These are phyloP conservation scores for Isichthys henryi DNA, from an alignment of 2,113 vertebrate genomes.

Conservation along the genomic window DNA sequence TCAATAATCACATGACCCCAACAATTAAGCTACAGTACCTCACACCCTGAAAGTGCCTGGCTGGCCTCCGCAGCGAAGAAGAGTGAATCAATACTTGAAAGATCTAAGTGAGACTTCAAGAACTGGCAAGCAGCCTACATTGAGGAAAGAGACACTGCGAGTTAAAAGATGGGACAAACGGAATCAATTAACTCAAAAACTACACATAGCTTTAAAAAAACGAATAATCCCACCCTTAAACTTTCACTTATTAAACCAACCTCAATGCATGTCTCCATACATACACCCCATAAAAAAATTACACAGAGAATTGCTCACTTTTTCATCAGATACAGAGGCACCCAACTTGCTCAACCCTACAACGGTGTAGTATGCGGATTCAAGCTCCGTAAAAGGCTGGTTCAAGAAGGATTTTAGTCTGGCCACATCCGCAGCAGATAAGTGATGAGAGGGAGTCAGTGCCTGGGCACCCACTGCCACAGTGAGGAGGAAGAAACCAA, in stretches of 20 bases:
- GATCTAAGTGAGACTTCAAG: constrained; percentile 79
- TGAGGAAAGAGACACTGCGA: not conserved
- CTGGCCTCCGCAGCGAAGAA: constrained; percentile 86
- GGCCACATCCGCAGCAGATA: constrained; percentile 72
- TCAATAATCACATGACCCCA: not conserved
- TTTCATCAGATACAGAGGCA: constrained; percentile 61
- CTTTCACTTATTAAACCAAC: not conserved
- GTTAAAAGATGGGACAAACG: too few species aligned
- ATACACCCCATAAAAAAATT: not conserved
- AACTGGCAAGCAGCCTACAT: constrained; percentile 77
- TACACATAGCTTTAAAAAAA: not conserved
- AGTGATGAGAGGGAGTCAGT: constrained; percentile 76
- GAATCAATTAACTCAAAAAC: not conserved
- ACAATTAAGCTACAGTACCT: constrained; percentile 62
- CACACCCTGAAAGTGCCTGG: constrained; percentile 76
- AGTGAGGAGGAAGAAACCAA: constrained; percentile 55
- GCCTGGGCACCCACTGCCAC: constrained; percentile 58
- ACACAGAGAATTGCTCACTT: constrained; percentile 55
- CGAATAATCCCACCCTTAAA: not conserved
- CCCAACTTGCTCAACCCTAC: constrained; percentile 76
- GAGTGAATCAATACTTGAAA: constrained; percentile 77
- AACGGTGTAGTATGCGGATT: constrained; percentile 77
- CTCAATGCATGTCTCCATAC: not conserved
- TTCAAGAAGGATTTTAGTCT: constrained; percentile 70
- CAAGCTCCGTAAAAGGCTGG: constrained; percentile 68